Evolutionary conservation across 37 sponge, comb jelly and placozoan genomes (phyloP).

Genomic region (Cliona cf. orientalis): DNA sequence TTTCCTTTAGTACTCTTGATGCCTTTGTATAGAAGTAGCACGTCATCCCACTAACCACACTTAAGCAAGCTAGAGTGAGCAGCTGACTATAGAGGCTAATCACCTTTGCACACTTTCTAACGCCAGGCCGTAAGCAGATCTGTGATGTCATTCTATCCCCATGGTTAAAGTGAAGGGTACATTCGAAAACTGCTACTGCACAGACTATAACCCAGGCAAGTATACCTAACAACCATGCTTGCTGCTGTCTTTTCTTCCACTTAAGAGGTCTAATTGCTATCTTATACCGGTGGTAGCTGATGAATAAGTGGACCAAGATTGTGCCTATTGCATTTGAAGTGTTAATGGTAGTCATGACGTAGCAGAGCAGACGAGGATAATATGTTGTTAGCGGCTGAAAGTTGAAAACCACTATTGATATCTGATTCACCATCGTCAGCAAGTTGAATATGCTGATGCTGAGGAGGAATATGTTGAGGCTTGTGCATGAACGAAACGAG

Average conservation of each 20-base stretch:
- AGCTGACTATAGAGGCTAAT: not conserved
- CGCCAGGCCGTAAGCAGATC: not conserved
- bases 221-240: not conserved
- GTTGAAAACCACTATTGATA: not conserved
- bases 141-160: not conserved
- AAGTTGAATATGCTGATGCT: not conserved
- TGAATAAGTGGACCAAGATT: not conserved
- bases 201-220: not conserved
- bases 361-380: not conserved
- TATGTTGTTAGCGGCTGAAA: not conserved
- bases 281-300: not conserved
- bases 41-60: not conserved
- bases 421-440: not conserved
- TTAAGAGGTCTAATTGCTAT: not conserved
- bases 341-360: not conserved
- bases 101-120: not conserved
- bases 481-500: not conserved
- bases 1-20: not conserved
- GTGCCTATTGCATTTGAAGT: not conserved
- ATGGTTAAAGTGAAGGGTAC: not conserved
- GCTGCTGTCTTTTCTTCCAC: not conserved
- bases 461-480: constrained; percentile 24
- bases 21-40: constrained; percentile 1
- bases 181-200: not conserved
- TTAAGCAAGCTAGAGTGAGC: not conserved